These are phyloP conservation scores for Zophobas atratus DNA, from an alignment of 1,140 invertebrate species.

Conservation along the genomic window DNA sequence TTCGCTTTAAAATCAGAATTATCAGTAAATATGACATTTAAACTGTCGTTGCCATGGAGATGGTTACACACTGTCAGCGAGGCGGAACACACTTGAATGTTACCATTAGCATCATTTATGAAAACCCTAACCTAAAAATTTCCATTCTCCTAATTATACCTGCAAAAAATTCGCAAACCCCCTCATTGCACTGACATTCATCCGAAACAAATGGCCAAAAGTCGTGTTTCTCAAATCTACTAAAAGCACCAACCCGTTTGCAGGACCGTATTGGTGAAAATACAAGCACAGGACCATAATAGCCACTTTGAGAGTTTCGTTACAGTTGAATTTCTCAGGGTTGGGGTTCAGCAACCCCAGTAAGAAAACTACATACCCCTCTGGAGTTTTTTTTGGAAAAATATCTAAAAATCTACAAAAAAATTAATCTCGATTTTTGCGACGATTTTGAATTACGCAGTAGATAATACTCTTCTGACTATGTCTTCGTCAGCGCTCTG, in stretches of 20 bases:
- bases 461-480: neutral
- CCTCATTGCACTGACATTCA: neutral
- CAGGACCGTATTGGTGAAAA: neutral
- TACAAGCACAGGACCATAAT: neutral
- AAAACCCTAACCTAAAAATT: too few species aligned
- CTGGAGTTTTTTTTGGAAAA: neutral
- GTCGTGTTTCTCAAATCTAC: neutral
- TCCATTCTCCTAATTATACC: neutral
- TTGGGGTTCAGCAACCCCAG: neutral
- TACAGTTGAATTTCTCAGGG: neutral
- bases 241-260: neutral
- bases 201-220: neutral
- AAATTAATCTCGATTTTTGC: neutral
- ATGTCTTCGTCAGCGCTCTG: neutral
- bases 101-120: too few species aligned
- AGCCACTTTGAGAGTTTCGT: neutral
- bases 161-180: neutral
- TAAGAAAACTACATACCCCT: neutral
- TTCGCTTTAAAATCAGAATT: too few species aligned
- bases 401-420: neutral
- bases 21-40: too few species aligned
- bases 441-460: neutral
- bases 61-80: too few species aligned
- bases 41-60: too few species aligned
- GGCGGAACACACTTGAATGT: too few species aligned